Conservation (phyloP, 2,113 vertebrate species). For the Heterochromis multidens region DNA sequence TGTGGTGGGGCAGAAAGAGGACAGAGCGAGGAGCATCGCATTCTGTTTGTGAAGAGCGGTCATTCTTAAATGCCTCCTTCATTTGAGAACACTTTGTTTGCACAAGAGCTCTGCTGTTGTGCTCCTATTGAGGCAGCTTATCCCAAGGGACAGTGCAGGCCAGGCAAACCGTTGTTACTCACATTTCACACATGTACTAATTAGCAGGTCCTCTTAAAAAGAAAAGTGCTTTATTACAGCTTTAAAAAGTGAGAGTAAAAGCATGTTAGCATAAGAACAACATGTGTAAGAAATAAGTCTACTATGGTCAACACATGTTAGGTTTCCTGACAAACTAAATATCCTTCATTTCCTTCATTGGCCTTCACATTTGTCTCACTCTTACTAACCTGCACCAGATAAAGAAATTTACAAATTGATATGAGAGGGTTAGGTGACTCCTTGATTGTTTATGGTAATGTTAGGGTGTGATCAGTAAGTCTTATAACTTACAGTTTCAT, state of each 20-base stretch:
- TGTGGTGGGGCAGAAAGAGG: neutral
- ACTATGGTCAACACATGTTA: neutral
- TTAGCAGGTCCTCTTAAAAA: slow-evolving; percentile 23
- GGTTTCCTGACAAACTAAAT: neutral
- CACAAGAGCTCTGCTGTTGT: slow-evolving; percentile 59
- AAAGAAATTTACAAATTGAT: slow-evolving; percentile 17
- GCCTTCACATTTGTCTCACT: slow-evolving; percentile 24
- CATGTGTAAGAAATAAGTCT: neutral
- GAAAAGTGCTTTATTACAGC: neutral
- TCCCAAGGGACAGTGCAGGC: slow-evolving; percentile 53
- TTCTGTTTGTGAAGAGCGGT: slow-evolving; percentile 65
- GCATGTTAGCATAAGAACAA: neutral
- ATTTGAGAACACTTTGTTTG: slow-evolving; percentile 72
- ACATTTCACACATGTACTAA: slow-evolving; percentile 50
- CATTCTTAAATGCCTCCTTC: slow-evolving; percentile 71
- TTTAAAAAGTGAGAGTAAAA: neutral
- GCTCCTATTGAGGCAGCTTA: slow-evolving; percentile 58
- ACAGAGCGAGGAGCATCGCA: slow-evolving; percentile 39
- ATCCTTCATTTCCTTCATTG: slow-evolving; percentile 10
- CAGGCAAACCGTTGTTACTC: slow-evolving; percentile 58
- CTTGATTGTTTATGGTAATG: neutral
- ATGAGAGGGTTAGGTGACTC: neutral
- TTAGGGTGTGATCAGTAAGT: neutral
- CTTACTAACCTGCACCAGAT: neutral
- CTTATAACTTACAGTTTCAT: neutral